Evolutionary conservation across 2,113 vertebrate species (phyloP).

Genomic region (Bos taurus): ARS-UCD2.0 NC_037332.1:119431001-119431500

Average conservation of each 20-base stretch:
- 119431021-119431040: background rate
- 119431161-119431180: no score
- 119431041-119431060: background rate
- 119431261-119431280: background rate
- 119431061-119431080: background rate
- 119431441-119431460: background rate
- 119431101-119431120: background rate
- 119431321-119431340: background rate
- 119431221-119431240: no score
- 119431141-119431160: background rate
- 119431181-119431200: no score
- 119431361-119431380: accelerated
- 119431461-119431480: background rate
- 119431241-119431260: background rate
- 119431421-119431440: background rate
- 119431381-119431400: background rate
- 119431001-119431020: background rate
- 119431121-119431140: background rate
- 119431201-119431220: no score
- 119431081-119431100: background rate
- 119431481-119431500: background rate
- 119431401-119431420: background rate
- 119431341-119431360: background rate
- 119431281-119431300: accelerated
- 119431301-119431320: background rate